Base-by-base conservation (phyloP, 2,797 vertebrate species). In the Propithecus perrieri region DNA sequence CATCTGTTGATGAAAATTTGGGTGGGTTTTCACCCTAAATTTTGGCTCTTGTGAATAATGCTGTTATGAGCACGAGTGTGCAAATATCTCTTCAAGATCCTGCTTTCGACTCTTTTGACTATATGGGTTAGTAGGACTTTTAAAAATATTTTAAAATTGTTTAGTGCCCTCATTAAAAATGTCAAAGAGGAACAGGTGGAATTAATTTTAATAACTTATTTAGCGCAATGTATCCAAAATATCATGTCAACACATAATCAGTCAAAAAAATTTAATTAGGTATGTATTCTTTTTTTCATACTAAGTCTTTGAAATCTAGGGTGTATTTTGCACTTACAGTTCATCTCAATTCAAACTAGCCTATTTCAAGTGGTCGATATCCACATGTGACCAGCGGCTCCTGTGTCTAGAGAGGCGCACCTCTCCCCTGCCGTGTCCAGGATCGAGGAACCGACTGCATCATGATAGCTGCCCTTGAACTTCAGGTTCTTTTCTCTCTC, bases 191-290 rank as follows among this genome's bases (percentile, higher is more conserved):
- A 92, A 63, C 30, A 67, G 8, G 18, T 83, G 15, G 14, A 91
- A 41, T 61, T 89, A 74, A 92, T 94, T 53, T 81, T 74, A 89
- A 61, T 65, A 89, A 74, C 65, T 87, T 94, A 61, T 80, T 92
- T 84, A 92, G 7, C n/a, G 59, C 5, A 71, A 13, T 41, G 5
- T 50, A 95, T 46, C 14, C 17, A 61, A 92, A 69, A 22, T 81
- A 76, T 46, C 6, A 87, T 74, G 85, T 96, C 33, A 92, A 41
- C 15, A 48, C 65, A 28, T 7, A 57, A 75, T 74, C 43, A 55
- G 20, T 63, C 22, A n/a, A 65, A 71, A 71, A 71, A 20, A 48
- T 48, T 59, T 74, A 89, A 55, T 94, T 28, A 76, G 14, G n/a
- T 35, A n/a, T 35, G 35, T 24, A 17, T 26, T 46, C 9, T 71